phyloP scores from a whole-genome alignment of 2,113 vertebrate genomes.

The Psephotus haematonotus region DNA sequence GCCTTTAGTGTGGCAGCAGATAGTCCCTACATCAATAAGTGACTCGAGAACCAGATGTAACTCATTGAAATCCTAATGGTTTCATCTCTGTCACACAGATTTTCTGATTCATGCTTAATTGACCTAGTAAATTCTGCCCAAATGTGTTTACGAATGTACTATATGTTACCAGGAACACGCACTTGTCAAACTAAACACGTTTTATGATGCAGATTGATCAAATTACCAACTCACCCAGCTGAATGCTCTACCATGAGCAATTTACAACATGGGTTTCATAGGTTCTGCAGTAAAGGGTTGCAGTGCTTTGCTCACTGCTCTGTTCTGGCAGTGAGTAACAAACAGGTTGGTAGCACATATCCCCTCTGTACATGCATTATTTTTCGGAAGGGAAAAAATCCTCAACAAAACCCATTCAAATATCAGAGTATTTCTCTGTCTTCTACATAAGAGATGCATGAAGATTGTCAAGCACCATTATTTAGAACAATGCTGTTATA shows the following conservation, averaged over 20 bases:
- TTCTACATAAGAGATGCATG: neutral
- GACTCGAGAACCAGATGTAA: neutral
- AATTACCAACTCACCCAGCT: neutral
- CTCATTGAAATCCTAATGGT: slow-evolving; percentile 11
- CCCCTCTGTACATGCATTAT: neutral
- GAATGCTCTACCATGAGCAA: neutral
- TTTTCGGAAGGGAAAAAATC: neutral
- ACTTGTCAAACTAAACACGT: slow-evolving; percentile 18
- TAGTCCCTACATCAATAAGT: neutral
- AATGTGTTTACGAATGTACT: neutral
- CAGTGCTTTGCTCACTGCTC: neutral
- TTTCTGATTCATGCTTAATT: slow-evolving; percentile 53
- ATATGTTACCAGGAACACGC: neutral
- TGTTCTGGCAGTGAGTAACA: neutral
- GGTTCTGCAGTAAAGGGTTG: neutral
- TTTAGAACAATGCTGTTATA: neutral
- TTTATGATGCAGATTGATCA: slow-evolving; percentile 44
- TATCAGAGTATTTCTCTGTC: neutral
- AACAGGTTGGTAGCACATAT: neutral
- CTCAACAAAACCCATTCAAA: neutral
- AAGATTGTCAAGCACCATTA: neutral
- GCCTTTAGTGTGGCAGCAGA: neutral
- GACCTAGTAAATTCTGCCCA: slow-evolving; percentile 46
- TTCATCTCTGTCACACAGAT: neutral
- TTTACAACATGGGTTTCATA: neutral